phyloP scores from a whole-genome alignment of 1,140 invertebrate genomes.

The Drosophila sp. region DNA sequence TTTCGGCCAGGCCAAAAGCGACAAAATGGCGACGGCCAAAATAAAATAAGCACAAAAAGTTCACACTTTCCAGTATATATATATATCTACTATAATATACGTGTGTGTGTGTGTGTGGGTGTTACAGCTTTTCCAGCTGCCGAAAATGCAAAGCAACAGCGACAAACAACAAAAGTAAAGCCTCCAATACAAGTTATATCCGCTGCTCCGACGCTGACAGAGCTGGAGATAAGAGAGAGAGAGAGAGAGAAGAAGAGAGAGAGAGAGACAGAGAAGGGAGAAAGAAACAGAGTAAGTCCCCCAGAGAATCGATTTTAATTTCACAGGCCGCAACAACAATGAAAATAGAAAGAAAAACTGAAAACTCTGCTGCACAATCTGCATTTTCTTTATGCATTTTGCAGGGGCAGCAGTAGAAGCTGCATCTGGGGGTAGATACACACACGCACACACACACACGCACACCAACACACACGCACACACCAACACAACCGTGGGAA shows the following conservation, averaged over 20 bases:
- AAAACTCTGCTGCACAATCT: conserved; percentile 14
- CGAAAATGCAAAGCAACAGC: conserved; percentile 52
- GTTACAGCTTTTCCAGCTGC: conserved; percentile 35
- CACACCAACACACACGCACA: neutral
- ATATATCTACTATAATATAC: neutral
- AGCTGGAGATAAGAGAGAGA: too few relatives aligned
- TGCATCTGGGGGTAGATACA: neutral
- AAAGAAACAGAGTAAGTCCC: too few relatives aligned
- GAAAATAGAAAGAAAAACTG: conserved; percentile 13
- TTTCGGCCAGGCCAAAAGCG: conserved; percentile 15
- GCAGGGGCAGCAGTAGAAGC: too few relatives aligned
- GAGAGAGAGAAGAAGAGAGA: neutral
- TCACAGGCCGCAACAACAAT: conserved; percentile 24
- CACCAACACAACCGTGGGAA: neutral
- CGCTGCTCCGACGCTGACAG: neutral
- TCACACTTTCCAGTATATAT: conserved; percentile 47
- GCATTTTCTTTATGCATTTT: conserved; percentile 42
- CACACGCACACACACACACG: neutral
- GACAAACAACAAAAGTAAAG: conserved; percentile 30
- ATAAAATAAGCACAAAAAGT: conserved; percentile 15
- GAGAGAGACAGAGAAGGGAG: neutral
- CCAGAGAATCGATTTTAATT: conserved; percentile 47
- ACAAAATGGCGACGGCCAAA: conserved; percentile 72
- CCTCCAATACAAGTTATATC: neutral
- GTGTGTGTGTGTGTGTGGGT: conserved; percentile 15